Evolutionary conservation across 2,888 invertebrate genomes (phyloP).

Genomic region (Sarcophaga subvicina): DNA sequence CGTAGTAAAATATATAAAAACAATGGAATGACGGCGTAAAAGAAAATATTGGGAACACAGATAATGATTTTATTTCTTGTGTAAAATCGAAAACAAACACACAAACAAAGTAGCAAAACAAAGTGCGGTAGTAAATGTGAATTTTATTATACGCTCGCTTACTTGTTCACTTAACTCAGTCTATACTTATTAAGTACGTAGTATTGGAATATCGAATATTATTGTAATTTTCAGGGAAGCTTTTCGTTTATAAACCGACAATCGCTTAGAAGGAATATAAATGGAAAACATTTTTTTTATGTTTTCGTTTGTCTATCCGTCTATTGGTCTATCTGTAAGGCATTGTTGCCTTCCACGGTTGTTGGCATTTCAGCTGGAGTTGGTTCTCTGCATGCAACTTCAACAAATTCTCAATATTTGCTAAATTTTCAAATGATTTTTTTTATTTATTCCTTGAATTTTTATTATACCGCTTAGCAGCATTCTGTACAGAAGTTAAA

Average conservation of each 20-base stretch:
- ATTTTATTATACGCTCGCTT: neutral
- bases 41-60: neutral
- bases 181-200: neutral
- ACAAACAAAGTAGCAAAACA: neutral
- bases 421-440: neutral
- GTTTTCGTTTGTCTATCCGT: neutral
- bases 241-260: constrained; percentile 36
- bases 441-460: neutral
- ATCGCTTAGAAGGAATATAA: constrained; percentile 11
- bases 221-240: neutral
- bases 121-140: neutral
- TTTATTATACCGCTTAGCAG: no score
- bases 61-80: neutral
- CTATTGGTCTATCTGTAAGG: neutral
- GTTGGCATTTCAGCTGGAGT: constrained; percentile 7
- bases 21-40: neutral
- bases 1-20: neutral
- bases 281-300: neutral
- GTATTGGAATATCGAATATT: neutral
- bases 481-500: no score
- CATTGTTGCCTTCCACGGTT: constrained; percentile 6
- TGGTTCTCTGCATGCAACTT: neutral
- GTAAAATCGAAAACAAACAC: neutral
- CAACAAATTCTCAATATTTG: neutral
- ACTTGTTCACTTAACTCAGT: neutral